Conservation (phyloP, 53 echinoderm and acorn worm species). For the Paelopatides confundens region DNA sequence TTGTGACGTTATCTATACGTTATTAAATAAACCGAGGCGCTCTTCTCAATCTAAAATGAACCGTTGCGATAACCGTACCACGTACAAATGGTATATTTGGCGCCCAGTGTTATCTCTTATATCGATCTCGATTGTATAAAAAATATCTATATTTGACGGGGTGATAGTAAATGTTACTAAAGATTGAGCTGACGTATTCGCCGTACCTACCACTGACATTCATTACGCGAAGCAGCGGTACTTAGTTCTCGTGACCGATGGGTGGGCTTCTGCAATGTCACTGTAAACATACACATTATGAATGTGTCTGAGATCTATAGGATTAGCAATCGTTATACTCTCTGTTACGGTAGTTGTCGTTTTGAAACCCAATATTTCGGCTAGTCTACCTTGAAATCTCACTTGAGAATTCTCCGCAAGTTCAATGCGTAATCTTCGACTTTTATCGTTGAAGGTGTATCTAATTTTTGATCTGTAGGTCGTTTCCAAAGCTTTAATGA, state of each 20-base stretch:
- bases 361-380: conserved; percentile 41
- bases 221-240: conserved; percentile 69
- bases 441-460: neutral
- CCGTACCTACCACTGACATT: conserved; percentile 60
- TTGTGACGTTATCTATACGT: neutral
- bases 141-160: conserved; percentile 6
- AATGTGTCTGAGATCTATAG: conserved; percentile 33
- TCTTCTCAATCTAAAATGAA: conserved; percentile 62
- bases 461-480: neutral
- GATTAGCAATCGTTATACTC: neutral
- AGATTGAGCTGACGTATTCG: conserved; percentile 8
- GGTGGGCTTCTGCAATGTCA: conserved; percentile 60
- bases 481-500: conserved; percentile 15
- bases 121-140: conserved; percentile 44
- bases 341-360: neutral
- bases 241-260: conserved; percentile 56
- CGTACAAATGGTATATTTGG: conserved; percentile 73
- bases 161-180: neutral
- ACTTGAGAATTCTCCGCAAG: neutral
- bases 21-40: conserved; percentile 7
- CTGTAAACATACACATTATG: conserved; percentile 58
- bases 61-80: conserved; percentile 66
- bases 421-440: neutral
- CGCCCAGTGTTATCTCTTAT: conserved; percentile 67
- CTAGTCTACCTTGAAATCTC: conserved; percentile 5